Percentiles rank a stretch among this genome's conserved stretches.
These are phyloP conservation scores for Vidua macroura DNA, from an alignment of 2,113 vertebrate genomes.

Conservation along the genomic window DNA sequence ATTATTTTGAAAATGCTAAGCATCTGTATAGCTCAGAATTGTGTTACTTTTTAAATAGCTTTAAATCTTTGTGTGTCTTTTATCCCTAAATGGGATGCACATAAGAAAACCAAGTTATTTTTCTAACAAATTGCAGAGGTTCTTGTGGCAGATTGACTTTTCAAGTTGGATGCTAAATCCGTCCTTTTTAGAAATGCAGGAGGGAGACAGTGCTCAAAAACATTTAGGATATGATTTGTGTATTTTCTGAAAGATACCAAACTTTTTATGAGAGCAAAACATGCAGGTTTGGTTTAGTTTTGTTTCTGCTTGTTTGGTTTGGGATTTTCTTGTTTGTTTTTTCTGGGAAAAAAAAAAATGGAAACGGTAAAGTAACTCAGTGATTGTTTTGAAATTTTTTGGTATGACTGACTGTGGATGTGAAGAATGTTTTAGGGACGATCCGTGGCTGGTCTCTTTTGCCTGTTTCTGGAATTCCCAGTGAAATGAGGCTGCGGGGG, in stretches of 20 bases:
- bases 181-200: background rate
- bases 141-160: background rate
- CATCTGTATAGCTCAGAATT: background rate
- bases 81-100: background rate
- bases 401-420: background rate
- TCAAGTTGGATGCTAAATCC: background rate
- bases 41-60: background rate
- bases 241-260: background rate
- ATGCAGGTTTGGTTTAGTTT: background rate
- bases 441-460: background rate
- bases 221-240: fast-evolving
- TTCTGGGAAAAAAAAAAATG: background rate
- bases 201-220: background rate
- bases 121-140: background rate
- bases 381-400: too few relatives aligned
- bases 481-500: background rate
- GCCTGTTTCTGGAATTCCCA: background rate
- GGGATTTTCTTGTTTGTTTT: background rate
- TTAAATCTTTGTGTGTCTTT: background rate
- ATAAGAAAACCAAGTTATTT: background rate
- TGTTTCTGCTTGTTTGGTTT: background rate
- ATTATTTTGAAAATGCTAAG: background rate
- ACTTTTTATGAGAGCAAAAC: background rate
- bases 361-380: fast-evolving
- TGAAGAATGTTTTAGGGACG: background rate